phyloP scores from a whole-genome alignment of 2,797 vertebrate species.

The Zenarchopterus dispar region DNA sequence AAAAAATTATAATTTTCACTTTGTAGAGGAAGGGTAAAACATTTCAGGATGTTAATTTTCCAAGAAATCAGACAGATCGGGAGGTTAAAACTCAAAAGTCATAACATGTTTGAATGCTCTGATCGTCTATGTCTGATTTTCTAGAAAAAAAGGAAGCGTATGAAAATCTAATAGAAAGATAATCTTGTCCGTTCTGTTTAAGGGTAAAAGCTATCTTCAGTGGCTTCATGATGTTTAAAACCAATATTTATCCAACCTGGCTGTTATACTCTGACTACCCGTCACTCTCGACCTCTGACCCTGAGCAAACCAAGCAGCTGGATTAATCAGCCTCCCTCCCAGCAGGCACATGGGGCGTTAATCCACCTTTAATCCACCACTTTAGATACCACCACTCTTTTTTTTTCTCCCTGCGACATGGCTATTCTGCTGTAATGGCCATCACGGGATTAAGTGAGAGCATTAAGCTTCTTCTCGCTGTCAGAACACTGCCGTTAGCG shows the following conservation, averaged over 20 bases:
- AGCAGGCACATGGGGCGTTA: constrained; percentile 64
- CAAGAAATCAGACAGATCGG: no score
- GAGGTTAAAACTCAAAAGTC: no score
- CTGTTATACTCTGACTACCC: background rate
- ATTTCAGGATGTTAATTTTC: no score
- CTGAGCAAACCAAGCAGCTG: constrained; percentile 47
- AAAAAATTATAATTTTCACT: no score
- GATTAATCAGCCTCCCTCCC: constrained; percentile 62
- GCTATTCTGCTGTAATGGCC: constrained; percentile 65
- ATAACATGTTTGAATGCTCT: no score
- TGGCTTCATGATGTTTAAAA: constrained; percentile 10
- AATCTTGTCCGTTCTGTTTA: constrained; percentile 1
- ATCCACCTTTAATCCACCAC: constrained; percentile 73
- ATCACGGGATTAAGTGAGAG: constrained; percentile 74
- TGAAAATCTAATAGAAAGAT: background rate
- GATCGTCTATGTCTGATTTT: no score
- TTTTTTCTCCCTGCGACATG: constrained; percentile 45
- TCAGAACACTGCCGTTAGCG: constrained; percentile 28
- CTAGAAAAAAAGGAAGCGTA: no score
- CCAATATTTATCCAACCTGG: constrained; percentile 18
- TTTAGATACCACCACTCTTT: constrained; percentile 61
- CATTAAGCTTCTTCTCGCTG: constrained; percentile 65
- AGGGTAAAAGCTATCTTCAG: constrained; percentile 1
- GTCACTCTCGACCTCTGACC: constrained; percentile 35
- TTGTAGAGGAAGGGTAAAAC: no score